Evolutionary conservation across 2,797 vertebrate species (phyloP), one percentile per base, ranked within the genome.

Genomic region (Notoglanidium macrostoma): DNA sequence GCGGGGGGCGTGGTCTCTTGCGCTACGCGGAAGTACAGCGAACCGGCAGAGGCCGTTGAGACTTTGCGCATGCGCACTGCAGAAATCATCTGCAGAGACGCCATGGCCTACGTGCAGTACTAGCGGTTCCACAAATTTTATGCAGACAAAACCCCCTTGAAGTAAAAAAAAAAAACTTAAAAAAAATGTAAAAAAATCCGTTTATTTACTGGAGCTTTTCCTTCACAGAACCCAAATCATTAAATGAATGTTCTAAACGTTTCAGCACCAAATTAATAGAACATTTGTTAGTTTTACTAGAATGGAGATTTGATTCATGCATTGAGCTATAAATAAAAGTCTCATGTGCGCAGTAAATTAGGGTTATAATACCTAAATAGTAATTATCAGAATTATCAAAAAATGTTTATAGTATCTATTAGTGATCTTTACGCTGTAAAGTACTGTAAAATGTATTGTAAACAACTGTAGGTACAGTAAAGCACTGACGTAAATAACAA

Each of bases 91-190:
- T 49, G 3, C 9, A 0, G 26, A 29, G 80, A 82, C 80, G 80
- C 80, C 80, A 82, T 82, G 15, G 29, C 19, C 61, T 67, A 82
- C 80, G 80, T 82, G 80, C 14, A 65, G 59, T 49, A 10, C 40
- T 65, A 49, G 26, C 57, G 12, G 40, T 9, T 81, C 26, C 35
- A n/a, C 77, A 2, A 2, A 44, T 1, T 21, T 40, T 40, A 40
- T 65, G 10, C 26, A 65, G n/a, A 11, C 4, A 2, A 61, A 61
- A 61, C 2, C n/a, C 11, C 4, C 11, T 29, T 23, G 0, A 12
- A 29, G 63, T 65, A 14, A 1, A 15, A 26, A 77, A 2, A 8
- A 54, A 77, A 29, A 54, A 32, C 40, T 40, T 6, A 8, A 15
- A 77, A 29, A 11, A 2, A 32, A 10, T 21, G 9, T 0, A 32